Conservation (phyloP, 2,797 vertebrate species). For the Enteromius afrohamiltoni region DNA sequence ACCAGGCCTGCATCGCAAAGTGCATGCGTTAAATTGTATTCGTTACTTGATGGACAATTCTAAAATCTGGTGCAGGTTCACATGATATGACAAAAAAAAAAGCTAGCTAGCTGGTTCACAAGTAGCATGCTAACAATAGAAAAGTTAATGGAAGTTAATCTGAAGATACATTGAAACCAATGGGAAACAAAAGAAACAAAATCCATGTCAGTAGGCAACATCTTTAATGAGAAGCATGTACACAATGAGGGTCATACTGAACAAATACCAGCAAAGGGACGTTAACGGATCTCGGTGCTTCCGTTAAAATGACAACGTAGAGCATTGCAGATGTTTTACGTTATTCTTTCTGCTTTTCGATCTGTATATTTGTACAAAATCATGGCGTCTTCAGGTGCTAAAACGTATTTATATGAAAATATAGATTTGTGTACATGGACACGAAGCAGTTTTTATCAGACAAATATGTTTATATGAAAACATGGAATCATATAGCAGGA, state of each 20-base stretch:
- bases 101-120: not conserved
- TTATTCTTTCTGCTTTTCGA: constrained; percentile 4
- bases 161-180: not conserved
- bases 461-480: not conserved
- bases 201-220: constrained; percentile 3
- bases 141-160: not conserved
- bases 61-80: not conserved
- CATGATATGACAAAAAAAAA: not conserved
- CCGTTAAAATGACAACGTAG: constrained; percentile 5
- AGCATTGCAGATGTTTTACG: not conserved
- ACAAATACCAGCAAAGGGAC: constrained; percentile 32
- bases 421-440: constrained; percentile 33
- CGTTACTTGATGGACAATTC: not conserved
- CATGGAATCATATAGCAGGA: constrained; percentile 16
- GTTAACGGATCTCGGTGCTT: not conserved
- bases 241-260: constrained; percentile 34
- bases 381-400: not conserved
- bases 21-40: not conserved
- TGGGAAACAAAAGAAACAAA: constrained; percentile 16
- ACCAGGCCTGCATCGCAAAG: not conserved
- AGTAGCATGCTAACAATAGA: not conserved
- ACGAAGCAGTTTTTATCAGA: not conserved
- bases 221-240: constrained; percentile 35
- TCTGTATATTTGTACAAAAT: constrained; percentile 30
- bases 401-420: constrained; percentile 39